Conservation (phyloP, 2,113 vertebrate species). For the Pithys albifrons region DNA sequence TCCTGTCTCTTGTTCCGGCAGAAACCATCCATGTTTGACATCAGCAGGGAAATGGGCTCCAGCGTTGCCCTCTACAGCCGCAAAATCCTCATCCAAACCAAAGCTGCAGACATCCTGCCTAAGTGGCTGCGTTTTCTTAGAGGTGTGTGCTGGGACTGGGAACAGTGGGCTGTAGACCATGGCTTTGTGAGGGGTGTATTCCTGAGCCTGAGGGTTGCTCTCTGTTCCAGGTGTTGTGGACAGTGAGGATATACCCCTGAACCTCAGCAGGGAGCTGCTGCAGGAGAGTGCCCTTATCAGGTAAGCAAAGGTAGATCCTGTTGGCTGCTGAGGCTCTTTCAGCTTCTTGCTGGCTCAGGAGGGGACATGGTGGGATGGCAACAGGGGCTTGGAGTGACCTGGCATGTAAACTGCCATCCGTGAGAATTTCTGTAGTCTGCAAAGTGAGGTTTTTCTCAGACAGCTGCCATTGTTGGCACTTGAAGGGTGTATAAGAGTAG, state of each 20-base stretch:
- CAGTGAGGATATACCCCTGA: constrained; percentile 97
- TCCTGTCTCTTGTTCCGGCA: constrained; percentile 48
- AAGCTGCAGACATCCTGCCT: constrained; percentile 90
- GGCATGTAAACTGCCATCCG: not conserved
- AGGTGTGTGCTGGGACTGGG: constrained; percentile 73
- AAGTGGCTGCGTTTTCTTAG: constrained; percentile 95
- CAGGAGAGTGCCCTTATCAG: constrained; percentile 94
- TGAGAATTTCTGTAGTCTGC: not conserved
- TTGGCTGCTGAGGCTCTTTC: not conserved
- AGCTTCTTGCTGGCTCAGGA: not conserved
- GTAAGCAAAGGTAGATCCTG: constrained; percentile 66
- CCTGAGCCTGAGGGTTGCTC: not conserved
- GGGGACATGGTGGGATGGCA: not conserved
- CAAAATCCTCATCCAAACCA: constrained; percentile 96
- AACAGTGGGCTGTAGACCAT: fast-evolving
- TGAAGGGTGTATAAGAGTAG: not conserved
- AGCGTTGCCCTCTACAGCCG: constrained; percentile 91
- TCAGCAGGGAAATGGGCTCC: constrained; percentile 93
- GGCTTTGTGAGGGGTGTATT: not conserved
- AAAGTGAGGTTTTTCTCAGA: not conserved
- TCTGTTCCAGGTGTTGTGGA: constrained; percentile 90
- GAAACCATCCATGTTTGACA: constrained; percentile 96
- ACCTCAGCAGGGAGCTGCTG: constrained; percentile 95
- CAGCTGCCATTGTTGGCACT: not conserved
- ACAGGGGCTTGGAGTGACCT: not conserved